These are phyloP conservation scores for Pelvicachromis taeniatus DNA, from an alignment of 2,113 vertebrate species.

Conservation along the genomic window DNA sequence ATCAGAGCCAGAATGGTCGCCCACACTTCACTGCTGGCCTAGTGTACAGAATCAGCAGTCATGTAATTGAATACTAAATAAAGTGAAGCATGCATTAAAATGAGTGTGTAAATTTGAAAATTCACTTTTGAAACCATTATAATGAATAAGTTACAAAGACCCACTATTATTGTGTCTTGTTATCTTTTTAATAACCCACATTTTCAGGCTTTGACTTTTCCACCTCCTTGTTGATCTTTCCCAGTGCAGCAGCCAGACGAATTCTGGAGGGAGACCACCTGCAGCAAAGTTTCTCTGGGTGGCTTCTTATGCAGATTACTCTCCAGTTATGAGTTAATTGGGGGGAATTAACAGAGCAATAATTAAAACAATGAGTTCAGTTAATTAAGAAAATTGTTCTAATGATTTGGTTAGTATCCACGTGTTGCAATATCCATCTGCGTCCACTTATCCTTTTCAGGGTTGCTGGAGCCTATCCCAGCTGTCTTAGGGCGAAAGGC, in stretches of 20 bases:
- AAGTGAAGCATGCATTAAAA: background rate
- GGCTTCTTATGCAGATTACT: too few relatives aligned
- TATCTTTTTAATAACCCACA: slow-evolving; percentile 38
- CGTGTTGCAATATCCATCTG: too few relatives aligned
- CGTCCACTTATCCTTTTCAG: too few relatives aligned
- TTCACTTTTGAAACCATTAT: background rate
- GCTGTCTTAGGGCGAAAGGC: too few relatives aligned
- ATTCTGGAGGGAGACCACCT: slow-evolving; percentile 75
- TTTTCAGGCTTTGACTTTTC: slow-evolving; percentile 26
- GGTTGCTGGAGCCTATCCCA: too few relatives aligned
- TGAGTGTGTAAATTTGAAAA: background rate
- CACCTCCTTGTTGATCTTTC: slow-evolving; percentile 53
- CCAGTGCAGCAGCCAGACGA: slow-evolving; percentile 74
- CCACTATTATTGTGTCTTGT: background rate
- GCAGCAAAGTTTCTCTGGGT: slow-evolving; percentile 42
- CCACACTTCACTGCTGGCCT: slow-evolving; percentile 70
- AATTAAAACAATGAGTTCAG: too few relatives aligned
- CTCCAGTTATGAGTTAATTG: too few relatives aligned
- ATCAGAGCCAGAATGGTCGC: slow-evolving; percentile 79
- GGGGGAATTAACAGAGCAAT: too few relatives aligned
- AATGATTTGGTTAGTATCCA: too few relatives aligned
- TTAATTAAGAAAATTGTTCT: too few relatives aligned
- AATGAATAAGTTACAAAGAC: background rate
- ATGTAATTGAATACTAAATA: background rate
- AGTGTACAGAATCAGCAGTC: background rate